phyloP scores from a whole-genome alignment of 2,888 invertebrate genomes.

The Eremobia ochroleuca region DNA sequence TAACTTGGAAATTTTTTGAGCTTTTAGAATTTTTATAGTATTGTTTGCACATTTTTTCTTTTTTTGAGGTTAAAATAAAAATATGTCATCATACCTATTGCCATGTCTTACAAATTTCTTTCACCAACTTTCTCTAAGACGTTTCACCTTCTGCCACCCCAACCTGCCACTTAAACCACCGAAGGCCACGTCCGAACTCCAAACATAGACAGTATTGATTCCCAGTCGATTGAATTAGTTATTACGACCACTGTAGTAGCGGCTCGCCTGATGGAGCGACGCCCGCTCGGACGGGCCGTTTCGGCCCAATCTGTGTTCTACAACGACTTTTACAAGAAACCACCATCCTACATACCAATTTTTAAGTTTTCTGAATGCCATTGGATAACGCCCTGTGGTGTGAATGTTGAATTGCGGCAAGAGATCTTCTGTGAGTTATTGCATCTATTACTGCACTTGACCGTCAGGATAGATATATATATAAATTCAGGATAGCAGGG shows the following conservation, averaged over 20 bases:
- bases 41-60: too few relatives aligned
- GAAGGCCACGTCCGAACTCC: constrained; percentile 50
- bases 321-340: constrained; percentile 10
- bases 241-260: constrained; percentile 41
- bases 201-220: constrained; percentile 64
- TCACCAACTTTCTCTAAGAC: neutral
- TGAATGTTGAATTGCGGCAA: constrained; percentile 1
- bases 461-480: too few relatives aligned
- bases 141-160: constrained; percentile 24
- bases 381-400: constrained; percentile 4
- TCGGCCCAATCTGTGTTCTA: constrained; percentile 4
- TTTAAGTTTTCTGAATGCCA: neutral
- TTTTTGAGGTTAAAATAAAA: too few relatives aligned
- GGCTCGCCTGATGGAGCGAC: constrained; percentile 38
- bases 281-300: constrained; percentile 9
- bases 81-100: too few relatives aligned
- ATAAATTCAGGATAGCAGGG: too few relatives aligned
- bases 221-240: constrained; percentile 61
- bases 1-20: too few relatives aligned
- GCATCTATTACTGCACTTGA: neutral
- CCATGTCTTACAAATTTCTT: neutral
- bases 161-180: neutral
- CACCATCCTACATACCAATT: constrained; percentile 5
- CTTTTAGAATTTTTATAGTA: too few relatives aligned
- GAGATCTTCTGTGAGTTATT: constrained; percentile 42